phyloP scores from a whole-genome alignment of 2,797 vertebrate genomes.

The Rhadinocentrus ornatus region DNA sequence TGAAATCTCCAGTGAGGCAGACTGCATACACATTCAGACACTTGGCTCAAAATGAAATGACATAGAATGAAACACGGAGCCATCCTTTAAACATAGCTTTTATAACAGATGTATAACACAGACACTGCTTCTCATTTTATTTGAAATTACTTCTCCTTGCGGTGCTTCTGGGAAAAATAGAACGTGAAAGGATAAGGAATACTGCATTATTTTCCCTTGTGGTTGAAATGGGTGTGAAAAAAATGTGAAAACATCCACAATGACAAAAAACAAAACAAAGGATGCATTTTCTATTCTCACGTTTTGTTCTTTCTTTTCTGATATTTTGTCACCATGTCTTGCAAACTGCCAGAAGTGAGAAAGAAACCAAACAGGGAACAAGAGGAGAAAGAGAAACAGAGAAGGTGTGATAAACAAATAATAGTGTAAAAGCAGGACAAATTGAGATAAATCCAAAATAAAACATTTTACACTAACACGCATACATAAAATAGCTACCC shows the following conservation, averaged over 20 bases:
- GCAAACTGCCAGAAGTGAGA: constrained; percentile 87
- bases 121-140: constrained; percentile 46
- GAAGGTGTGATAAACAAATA: constrained; percentile 60
- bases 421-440: constrained; percentile 45
- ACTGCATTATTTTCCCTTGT: constrained; percentile 73
- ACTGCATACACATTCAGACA: constrained; percentile 42
- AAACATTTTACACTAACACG: constrained; percentile 37
- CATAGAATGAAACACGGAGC: constrained; percentile 51
- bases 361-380: constrained; percentile 40
- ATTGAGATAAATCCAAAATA: constrained; percentile 48
- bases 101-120: constrained; percentile 47
- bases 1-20: constrained; percentile 33
- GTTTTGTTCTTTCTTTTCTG: constrained; percentile 99
- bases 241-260: constrained; percentile 47
- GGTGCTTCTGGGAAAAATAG: constrained; percentile 36
- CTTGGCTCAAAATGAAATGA: constrained; percentile 49
- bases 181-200: constrained; percentile 51
- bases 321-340: constrained; percentile 99
- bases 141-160: constrained; percentile 50
- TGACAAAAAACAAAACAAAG: constrained; percentile 51
- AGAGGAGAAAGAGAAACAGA: constrained; percentile 48
- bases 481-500: constrained; percentile 36
- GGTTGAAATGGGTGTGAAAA: constrained; percentile 38
- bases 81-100: constrained; percentile 48
- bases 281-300: constrained; percentile 87